phyloP scores from a whole-genome alignment of 1,140 invertebrate species.

The Rhizoglyphus robini region DNA sequence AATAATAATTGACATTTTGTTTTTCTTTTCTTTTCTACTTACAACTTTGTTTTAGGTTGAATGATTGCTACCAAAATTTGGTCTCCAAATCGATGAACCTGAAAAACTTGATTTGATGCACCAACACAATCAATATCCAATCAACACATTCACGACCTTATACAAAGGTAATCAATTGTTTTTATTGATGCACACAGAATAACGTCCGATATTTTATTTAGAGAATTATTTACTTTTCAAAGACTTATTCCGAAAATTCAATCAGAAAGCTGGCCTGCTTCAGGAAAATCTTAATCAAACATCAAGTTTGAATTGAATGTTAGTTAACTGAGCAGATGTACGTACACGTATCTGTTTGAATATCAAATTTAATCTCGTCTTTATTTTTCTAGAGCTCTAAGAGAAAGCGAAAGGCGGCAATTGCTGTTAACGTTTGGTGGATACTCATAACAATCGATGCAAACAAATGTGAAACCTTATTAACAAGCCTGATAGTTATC shows the following conservation, averaged over 20 bases:
- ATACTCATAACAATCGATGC: constrained; percentile 33
- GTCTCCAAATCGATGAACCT: constrained; percentile 17
- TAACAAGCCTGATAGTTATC: constrained; percentile 28
- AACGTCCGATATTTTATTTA: not conserved
- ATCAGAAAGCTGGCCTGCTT: not conserved
- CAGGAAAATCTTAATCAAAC: constrained; percentile 12
- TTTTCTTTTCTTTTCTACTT: no score
- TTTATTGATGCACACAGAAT: not conserved
- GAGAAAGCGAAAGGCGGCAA: constrained; percentile 34
- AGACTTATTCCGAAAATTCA: constrained; percentile 10
- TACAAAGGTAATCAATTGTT: not conserved
- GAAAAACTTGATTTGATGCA: constrained; percentile 16
- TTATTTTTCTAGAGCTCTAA: constrained; percentile 30
- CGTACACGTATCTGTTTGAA: not conserved
- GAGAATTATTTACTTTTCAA: constrained; percentile 13
- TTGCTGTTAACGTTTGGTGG: constrained; percentile 32
- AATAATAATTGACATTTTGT: no score
- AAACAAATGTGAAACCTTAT: constrained; percentile 31
- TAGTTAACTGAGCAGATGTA: not conserved
- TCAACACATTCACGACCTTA: not conserved
- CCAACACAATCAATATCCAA: constrained; percentile 19
- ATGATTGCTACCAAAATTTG: not conserved
- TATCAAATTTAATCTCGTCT: not conserved
- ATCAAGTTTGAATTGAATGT: constrained; percentile 4
- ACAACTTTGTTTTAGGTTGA: not conserved